Conservation (phyloP, 2,888 invertebrate species). For the Dryococelus australis region DNA sequence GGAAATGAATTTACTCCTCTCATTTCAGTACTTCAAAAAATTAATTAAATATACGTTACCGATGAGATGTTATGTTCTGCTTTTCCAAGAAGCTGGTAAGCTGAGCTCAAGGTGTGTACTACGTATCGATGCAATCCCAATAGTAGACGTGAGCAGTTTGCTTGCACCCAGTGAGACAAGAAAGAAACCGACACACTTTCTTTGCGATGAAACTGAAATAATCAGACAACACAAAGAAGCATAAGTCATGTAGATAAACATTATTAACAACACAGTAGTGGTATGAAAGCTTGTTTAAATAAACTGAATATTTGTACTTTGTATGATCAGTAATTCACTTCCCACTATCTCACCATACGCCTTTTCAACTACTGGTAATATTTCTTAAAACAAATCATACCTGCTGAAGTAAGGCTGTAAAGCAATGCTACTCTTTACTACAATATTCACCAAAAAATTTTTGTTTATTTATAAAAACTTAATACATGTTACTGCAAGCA, state of each 20-base stretch:
- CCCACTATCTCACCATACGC: no score
- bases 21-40: no score
- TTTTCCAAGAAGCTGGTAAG: slow-evolving; percentile 57
- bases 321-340: not conserved
- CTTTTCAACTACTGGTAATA: no score
- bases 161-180: slow-evolving; percentile 82
- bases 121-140: slow-evolving; percentile 77
- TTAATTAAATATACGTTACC: not conserved
- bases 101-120: slow-evolving; percentile 66
- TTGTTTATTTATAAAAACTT: no score
- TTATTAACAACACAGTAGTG: no score
- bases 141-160: slow-evolving; percentile 78
- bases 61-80: not conserved
- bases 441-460: no score
- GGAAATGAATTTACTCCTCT: no score
- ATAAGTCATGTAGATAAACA: no score
- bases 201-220: slow-evolving; percentile 75
- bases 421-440: no score
- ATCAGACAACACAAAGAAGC: not conserved
- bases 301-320: not conserved
- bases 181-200: slow-evolving; percentile 75
- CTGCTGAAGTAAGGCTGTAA: no score
- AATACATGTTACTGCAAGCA: no score
- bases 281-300: not conserved
- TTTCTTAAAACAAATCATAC: no score